Evolutionary conservation across 2,888 invertebrate genomes (phyloP).

Genomic region (Lissocephala sabroskyi): DNA sequence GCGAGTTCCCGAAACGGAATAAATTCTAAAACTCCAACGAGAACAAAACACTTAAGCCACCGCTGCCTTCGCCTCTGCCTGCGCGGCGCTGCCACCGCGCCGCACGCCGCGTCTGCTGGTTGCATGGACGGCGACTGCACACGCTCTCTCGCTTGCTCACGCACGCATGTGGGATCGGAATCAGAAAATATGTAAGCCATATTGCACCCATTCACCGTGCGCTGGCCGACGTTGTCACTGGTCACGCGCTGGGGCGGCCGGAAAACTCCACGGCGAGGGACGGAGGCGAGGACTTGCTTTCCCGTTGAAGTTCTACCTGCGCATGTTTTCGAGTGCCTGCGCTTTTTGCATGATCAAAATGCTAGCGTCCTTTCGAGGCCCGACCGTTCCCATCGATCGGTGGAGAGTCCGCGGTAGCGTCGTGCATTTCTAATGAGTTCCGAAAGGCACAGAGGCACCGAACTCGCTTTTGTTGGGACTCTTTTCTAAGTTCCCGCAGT

Average conservation of each 20-base stretch:
- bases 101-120: constrained; percentile 12
- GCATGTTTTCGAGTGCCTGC: constrained; percentile 61
- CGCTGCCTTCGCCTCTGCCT: constrained; percentile 17
- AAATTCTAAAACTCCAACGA: constrained; percentile 69
- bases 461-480: too few relatives aligned
- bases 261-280: too few relatives aligned
- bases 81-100: constrained; percentile 11
- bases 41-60: constrained; percentile 51
- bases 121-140: constrained; percentile 46
- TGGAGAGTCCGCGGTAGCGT: constrained; percentile 28
- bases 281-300: too few relatives aligned
- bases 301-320: constrained; percentile 40
- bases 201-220: constrained; percentile 62
- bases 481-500: too few relatives aligned
- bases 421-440: constrained; percentile 59
- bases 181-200: constrained; percentile 62
- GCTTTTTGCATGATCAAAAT: constrained; percentile 64
- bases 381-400: constrained; percentile 16
- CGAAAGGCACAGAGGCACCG: too few relatives aligned
- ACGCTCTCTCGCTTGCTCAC: constrained; percentile 12
- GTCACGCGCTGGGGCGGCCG: constrained; percentile 10
- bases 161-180: constrained; percentile 47
- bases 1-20: constrained; percentile 71
- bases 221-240: constrained; percentile 11
- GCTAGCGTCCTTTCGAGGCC: constrained; percentile 18